These are phyloP conservation scores for Arizona elegans DNA, from an alignment of 2,113 vertebrate species.

Conservation along the genomic window DNA sequence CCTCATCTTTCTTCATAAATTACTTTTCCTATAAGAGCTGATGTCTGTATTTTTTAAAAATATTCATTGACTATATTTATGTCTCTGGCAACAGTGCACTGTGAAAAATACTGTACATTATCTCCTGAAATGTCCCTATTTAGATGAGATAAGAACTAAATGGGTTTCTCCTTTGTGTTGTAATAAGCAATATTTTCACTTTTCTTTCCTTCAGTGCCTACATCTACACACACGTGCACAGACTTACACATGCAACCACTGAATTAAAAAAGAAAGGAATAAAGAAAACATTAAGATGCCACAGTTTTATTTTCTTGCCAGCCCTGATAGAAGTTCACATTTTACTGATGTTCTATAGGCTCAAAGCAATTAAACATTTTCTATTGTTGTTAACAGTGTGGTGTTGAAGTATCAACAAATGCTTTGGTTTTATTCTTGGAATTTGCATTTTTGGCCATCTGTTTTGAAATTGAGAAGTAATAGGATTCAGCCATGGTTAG, in stretches of 20 bases:
- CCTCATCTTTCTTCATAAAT: slow-evolving; percentile 13
- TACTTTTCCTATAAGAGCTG: slow-evolving; percentile 12
- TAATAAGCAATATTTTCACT: slow-evolving; percentile 6
- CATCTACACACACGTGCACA: not conserved
- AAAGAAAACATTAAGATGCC: not conserved
- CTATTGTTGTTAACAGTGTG: not conserved
- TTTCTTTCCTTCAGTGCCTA: not conserved
- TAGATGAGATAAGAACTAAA: slow-evolving; percentile 22
- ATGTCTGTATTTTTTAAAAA: not conserved
- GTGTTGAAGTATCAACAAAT: not conserved
- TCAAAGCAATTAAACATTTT: slow-evolving; percentile 2
- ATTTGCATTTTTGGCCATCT: not conserved
- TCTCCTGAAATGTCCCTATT: slow-evolving; percentile 14
- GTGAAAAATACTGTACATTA: slow-evolving; percentile 25
- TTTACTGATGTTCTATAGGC: not conserved
- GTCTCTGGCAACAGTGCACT: not conserved
- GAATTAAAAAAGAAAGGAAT: not conserved
- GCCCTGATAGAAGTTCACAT: not conserved
- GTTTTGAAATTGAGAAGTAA: not conserved
- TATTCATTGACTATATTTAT: not conserved
- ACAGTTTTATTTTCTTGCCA: not conserved
- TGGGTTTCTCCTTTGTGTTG: slow-evolving; percentile 21
- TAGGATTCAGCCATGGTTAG: not conserved
- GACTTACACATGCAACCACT: not conserved
- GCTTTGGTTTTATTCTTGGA: not conserved